A percentile compares a stretch with the other conserved stretches of the same genome.
These are phyloP conservation scores for Drosophila grimshawi DNA, from an alignment of 1,140 invertebrate species.

Conservation along the genomic window DNA sequence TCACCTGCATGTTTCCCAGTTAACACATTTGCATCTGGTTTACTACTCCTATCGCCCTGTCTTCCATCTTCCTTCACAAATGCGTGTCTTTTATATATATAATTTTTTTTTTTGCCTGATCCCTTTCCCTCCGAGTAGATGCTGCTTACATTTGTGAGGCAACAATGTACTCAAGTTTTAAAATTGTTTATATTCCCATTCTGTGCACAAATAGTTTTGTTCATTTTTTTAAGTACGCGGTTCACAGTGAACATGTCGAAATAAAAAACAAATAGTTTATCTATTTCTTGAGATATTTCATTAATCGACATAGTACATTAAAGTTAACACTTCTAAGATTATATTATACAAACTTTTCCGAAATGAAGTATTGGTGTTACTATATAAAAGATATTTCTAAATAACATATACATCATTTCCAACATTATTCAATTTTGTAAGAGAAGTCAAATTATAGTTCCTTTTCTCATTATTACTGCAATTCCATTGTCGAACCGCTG, in stretches of 20 bases:
- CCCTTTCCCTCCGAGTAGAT: conserved; percentile 15
- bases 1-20: conserved; percentile 81
- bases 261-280: background rate
- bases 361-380: no score
- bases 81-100: background rate
- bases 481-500: background rate
- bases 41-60: conserved; percentile 2
- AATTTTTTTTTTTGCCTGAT: conserved; percentile 11
- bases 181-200: conserved; percentile 15
- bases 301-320: no score
- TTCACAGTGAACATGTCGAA: conserved; percentile 6
- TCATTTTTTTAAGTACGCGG: background rate
- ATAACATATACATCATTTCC: no score
- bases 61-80: background rate
- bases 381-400: no score
- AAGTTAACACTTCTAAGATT: no score
- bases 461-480: no score
- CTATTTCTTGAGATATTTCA: background rate
- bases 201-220: background rate
- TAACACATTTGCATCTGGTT: conserved; percentile 74
- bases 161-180: conserved; percentile 34
- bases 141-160: conserved; percentile 25
- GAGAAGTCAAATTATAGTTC: no score
- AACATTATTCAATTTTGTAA: no score
- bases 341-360: no score